Evolutionary conservation across 2,797 vertebrate species (phyloP).

Genomic region (Loriculus beryllinus): DNA sequence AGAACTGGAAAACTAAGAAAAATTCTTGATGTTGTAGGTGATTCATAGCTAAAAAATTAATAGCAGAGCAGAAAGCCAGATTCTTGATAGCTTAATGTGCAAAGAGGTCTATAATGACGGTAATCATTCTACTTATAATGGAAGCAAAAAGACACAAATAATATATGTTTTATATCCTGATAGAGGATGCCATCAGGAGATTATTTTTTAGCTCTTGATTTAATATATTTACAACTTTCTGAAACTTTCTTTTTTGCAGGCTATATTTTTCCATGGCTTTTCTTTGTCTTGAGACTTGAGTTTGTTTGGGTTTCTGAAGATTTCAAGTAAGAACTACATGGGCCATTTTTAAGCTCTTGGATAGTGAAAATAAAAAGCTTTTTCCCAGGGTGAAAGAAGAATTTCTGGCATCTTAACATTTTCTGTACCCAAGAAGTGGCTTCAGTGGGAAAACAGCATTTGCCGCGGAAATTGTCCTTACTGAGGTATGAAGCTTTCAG

Average conservation of each 20-base stretch:
- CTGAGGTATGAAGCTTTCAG: constrained; percentile 11
- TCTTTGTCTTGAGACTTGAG: not conserved
- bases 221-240: not conserved
- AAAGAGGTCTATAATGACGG: not conserved
- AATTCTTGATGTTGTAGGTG: not conserved
- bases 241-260: not conserved
- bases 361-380: constrained; percentile 22
- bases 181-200: not conserved
- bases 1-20: not conserved
- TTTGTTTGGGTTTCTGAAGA: not conserved
- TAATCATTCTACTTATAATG: not conserved
- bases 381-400: constrained; percentile 44
- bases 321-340: not conserved
- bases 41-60: not conserved
- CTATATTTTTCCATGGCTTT: not conserved
- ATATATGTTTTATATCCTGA: not conserved
- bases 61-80: not conserved
- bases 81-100: not conserved
- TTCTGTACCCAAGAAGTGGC: constrained; percentile 19
- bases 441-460: constrained; percentile 29
- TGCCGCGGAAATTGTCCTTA: constrained; percentile 2
- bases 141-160: not conserved
- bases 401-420: constrained; percentile 46
- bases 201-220: not conserved
- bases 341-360: constrained; percentile 5